Evolutionary conservation across 30 jellyfish, hydroid and myxozoan genomes (phyloP).

Genomic region (Hydractinia symbiolongicarpus): DNA sequence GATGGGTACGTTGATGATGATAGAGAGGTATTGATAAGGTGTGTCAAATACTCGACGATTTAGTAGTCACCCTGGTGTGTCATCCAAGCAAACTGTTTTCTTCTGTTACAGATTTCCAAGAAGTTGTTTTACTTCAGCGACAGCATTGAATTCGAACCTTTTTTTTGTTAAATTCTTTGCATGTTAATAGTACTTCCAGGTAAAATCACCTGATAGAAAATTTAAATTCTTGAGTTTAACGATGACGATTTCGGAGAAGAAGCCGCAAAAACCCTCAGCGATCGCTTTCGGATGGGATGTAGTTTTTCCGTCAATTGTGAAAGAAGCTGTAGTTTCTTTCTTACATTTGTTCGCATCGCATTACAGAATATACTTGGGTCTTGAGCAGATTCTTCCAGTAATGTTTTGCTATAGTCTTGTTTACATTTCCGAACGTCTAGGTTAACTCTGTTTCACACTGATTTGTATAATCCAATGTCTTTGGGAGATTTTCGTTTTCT

Average conservation of each 20-base stretch:
- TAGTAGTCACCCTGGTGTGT: background rate
- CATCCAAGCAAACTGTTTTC: background rate
- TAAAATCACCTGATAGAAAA: background rate
- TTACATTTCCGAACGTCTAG: conserved; percentile 34
- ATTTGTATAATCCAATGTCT: background rate
- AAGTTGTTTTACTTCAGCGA: background rate
- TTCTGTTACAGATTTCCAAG: background rate
- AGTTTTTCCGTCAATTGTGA: background rate
- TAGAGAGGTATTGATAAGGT: background rate
- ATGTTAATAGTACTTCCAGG: background rate
- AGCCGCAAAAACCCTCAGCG: background rate
- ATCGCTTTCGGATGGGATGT: background rate
- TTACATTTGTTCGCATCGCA: background rate
- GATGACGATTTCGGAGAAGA: background rate
- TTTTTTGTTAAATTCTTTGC: background rate
- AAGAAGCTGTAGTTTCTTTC: background rate
- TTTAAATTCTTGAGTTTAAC: background rate
- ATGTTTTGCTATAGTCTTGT: conserved; percentile 7
- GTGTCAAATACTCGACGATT: background rate
- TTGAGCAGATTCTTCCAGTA: conserved; percentile 29
- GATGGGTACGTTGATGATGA: conserved; percentile 2
- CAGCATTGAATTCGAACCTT: background rate
- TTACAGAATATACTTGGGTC: conserved; percentile 16
- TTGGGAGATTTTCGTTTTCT: background rate
- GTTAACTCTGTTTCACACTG: conserved; percentile 40